Percentiles rank a stretch among this genome's conserved stretches.
Evolutionary conservation across 2,113 vertebrate species (phyloP).

Genomic region (Castor canadensis): DNA sequence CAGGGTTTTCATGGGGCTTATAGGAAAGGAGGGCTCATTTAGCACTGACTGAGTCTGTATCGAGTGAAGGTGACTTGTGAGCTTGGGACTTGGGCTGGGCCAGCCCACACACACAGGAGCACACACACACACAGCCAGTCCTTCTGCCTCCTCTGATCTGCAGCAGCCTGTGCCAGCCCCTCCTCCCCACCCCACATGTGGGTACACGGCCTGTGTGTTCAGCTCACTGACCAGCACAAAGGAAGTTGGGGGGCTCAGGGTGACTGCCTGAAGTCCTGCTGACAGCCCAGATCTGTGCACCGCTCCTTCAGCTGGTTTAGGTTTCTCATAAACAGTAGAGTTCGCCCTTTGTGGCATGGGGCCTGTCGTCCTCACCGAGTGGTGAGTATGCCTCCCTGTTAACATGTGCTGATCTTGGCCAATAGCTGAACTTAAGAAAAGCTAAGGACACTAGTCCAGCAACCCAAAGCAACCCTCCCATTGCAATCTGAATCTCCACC

Average conservation of each 20-base stretch:
- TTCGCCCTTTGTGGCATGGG: no score
- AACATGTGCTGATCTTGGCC: neutral
- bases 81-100: neutral
- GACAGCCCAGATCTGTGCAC: rapidly evolving
- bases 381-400: neutral
- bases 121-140: neutral
- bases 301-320: neutral
- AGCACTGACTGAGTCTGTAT: neutral
- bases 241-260: no score
- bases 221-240: neutral
- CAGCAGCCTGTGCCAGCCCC: neutral
- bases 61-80: neutral
- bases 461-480: neutral
- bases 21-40: neutral
- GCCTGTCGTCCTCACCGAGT: neutral
- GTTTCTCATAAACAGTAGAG: neutral
- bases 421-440: neutral
- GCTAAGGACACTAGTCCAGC: neutral
- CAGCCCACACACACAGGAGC: neutral
- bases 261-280: no score
- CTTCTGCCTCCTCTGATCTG: no score
- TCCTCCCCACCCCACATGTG: rapidly evolving
- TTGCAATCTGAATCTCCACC: neutral
- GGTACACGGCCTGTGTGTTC: rapidly evolving
- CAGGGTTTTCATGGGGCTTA: neutral